Evolutionary conservation across 2,113 vertebrate species (phyloP).

Genomic region (Micronycteris hirsuta): DNA sequence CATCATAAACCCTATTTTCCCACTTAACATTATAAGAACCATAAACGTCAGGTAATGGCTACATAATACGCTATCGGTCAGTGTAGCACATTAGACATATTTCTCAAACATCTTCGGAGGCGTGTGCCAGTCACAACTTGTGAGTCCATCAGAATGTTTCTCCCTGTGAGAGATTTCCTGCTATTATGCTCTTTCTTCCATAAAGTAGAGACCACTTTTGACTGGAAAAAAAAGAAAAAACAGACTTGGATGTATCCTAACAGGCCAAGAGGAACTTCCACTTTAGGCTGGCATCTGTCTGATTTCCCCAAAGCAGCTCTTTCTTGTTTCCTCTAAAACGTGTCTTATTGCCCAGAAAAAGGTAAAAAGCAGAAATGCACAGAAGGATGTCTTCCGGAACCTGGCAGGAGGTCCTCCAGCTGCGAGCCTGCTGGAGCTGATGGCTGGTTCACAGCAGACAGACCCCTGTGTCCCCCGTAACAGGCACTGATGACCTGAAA

Average conservation of each 20-base stretch:
- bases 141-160: neutral
- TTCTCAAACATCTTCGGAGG: neutral
- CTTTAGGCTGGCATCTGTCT: neutral
- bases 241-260: neutral
- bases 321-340: neutral
- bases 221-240: neutral
- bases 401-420: neutral
- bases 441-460: rapidly evolving
- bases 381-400: neutral
- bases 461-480: rapidly evolving
- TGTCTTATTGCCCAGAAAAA: neutral
- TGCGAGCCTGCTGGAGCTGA: rapidly evolving
- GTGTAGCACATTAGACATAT: neutral
- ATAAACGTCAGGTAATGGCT: neutral
- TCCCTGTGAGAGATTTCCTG: rapidly evolving
- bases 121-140: no score
- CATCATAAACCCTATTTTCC: neutral
- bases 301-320: neutral
- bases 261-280: neutral
- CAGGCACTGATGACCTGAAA: rapidly evolving
- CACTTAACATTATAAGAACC: neutral
- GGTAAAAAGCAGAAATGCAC: rapidly evolving
- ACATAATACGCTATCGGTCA: no score
- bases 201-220: neutral
- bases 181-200: neutral